These are phyloP conservation scores for Himalopsyche phryganea DNA, from an alignment of 1,140 invertebrate genomes.

Conservation along the genomic window DNA sequence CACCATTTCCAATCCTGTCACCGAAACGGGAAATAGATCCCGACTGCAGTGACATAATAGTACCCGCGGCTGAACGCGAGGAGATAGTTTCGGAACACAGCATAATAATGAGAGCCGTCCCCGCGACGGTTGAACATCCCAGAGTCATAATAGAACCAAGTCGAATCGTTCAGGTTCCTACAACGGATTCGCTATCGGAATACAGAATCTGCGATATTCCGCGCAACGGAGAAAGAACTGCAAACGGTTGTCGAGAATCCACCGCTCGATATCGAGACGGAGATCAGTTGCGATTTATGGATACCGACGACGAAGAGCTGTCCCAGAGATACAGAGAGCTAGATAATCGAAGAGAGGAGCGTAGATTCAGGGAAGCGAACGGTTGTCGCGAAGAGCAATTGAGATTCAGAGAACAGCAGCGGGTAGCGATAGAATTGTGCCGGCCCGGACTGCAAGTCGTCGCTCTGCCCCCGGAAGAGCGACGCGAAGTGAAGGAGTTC, in stretches of 20 bases:
- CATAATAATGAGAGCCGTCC: neutral
- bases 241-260: no score
- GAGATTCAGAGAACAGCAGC: constrained; percentile 28
- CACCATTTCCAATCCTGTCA: constrained; percentile 17
- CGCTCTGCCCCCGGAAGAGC: constrained; percentile 47
- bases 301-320: constrained; percentile 11
- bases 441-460: constrained; percentile 44
- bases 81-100: constrained; percentile 20
- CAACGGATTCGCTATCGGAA: constrained; percentile 11
- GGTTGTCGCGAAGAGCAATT: constrained; percentile 27
- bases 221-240: neutral
- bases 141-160: constrained; percentile 30
- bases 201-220: constrained; percentile 20
- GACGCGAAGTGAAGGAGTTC: constrained; percentile 46
- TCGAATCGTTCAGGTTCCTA: constrained; percentile 5
- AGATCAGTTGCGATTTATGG: neutral
- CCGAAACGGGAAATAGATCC: constrained; percentile 25
- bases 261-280: no score
- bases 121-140: constrained; percentile 17
- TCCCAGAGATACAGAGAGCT: constrained; percentile 15
- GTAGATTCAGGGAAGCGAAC: constrained; percentile 17
- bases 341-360: neutral
- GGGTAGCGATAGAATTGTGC: constrained; percentile 39
- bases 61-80: constrained; percentile 28
- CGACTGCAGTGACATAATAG: neutral